Conservation (phyloP, 2,888 invertebrate genomes). For the Phania funesta region DNA sequence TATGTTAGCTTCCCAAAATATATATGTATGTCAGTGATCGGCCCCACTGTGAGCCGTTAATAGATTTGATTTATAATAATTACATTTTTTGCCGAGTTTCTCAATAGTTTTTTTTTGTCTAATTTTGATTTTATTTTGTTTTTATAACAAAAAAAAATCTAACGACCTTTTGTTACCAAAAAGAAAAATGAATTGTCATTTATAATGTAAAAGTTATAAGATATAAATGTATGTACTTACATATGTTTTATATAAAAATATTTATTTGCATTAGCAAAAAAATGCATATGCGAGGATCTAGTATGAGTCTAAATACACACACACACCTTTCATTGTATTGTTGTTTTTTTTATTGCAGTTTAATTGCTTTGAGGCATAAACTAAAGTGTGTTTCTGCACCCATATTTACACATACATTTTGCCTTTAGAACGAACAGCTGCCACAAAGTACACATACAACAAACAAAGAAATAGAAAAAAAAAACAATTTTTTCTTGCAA, state of each 20-base stretch:
- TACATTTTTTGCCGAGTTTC: too few species aligned
- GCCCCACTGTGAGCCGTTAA: too few species aligned
- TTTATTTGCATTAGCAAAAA: not conserved
- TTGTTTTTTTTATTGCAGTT: slow-evolving; percentile 30
- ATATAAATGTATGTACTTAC: too few species aligned
- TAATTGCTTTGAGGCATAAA: slow-evolving; percentile 58
- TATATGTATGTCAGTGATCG: too few species aligned
- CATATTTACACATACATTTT: not conserved
- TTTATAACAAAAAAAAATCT: too few species aligned
- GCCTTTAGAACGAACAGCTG: slow-evolving; percentile 34
- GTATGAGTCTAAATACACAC: slow-evolving; percentile 3
- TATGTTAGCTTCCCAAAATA: too few species aligned
- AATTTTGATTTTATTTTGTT: too few species aligned
- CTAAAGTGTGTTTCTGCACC: slow-evolving; percentile 14
- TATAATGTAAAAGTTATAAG: too few species aligned
- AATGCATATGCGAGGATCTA: not conserved
- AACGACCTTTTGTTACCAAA: too few species aligned
- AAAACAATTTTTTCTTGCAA: not conserved
- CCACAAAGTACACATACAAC: not conserved
- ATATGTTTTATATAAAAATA: not conserved
- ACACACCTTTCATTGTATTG: slow-evolving; percentile 25
- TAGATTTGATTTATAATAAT: too few species aligned
- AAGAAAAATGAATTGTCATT: too few species aligned
- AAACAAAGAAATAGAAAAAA: not conserved
- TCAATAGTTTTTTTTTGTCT: too few species aligned